Evolutionary conservation across 2,888 invertebrate genomes (phyloP).

Genomic region (Lycocerus yunnanus): DNA sequence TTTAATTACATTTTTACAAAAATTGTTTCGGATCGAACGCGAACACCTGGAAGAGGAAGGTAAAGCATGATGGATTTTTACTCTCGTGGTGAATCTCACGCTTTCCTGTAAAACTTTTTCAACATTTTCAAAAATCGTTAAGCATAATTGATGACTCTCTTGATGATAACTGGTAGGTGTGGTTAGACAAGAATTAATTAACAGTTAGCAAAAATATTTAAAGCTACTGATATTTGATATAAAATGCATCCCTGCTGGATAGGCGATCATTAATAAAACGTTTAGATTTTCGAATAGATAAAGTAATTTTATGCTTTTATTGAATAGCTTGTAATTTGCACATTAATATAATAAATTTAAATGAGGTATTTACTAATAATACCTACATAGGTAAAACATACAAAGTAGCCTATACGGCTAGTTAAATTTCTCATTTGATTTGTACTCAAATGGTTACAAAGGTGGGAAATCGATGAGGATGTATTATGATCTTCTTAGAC

Average conservation of each 20-base stretch:
- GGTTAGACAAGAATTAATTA: slow-evolving; percentile 9
- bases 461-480: not conserved
- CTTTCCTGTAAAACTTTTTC: not conserved
- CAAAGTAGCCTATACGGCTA: not conserved
- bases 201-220: not conserved
- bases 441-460: not conserved
- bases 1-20: not conserved
- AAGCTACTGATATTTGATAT: slow-evolving; percentile 6
- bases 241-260: slow-evolving; percentile 1
- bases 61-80: not conserved
- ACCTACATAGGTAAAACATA: not conserved
- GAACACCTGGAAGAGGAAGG: not conserved
- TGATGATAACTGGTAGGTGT: slow-evolving; percentile 4
- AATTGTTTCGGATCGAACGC: not conserved
- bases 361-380: slow-evolving; percentile 13
- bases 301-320: slow-evolving; percentile 9
- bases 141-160: not conserved
- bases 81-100: not conserved
- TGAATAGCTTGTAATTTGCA: slow-evolving; percentile 7
- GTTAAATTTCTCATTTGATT: not conserved
- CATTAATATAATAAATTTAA: slow-evolving; percentile 13
- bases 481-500: not conserved
- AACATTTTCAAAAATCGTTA: not conserved
- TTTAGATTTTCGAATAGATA: slow-evolving; percentile 9
- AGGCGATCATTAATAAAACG: slow-evolving; percentile 5